phyloP scores from a whole-genome alignment of 2,888 invertebrate species.

The Bombylius discolor region DNA sequence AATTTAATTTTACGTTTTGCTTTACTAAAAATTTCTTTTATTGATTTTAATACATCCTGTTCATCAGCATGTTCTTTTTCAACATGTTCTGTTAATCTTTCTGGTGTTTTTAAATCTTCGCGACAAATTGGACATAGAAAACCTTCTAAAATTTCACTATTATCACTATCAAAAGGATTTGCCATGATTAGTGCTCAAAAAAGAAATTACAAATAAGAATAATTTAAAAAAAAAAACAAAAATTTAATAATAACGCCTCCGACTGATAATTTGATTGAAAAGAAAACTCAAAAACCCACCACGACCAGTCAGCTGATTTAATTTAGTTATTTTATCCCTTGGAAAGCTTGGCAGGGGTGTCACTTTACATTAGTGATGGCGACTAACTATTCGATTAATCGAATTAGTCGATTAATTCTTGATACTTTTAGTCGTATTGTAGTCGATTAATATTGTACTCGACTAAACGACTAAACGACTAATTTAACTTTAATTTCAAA shows the following conservation, averaged over 20 bases:
- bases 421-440: too few species aligned
- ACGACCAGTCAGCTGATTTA: too few species aligned
- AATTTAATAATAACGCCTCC: too few species aligned
- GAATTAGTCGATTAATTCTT: too few species aligned
- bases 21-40: conserved; percentile 75
- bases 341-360: too few species aligned
- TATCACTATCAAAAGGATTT: conserved; percentile 25
- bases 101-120: conserved; percentile 73
- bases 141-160: conserved; percentile 66
- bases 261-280: conserved; percentile 1
- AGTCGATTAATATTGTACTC: too few species aligned
- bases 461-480: too few species aligned
- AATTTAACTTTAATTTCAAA: too few species aligned
- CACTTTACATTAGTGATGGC: too few species aligned
- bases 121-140: conserved; percentile 93
- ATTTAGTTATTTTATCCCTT: too few species aligned
- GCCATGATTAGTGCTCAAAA: conserved; percentile 3
- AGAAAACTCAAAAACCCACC: too few species aligned
- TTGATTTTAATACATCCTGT: conserved; percentile 64
- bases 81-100: conserved; percentile 75
- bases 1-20: conserved; percentile 74
- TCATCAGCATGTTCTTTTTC: conserved; percentile 80
- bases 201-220: neutral
- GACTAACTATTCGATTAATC: too few species aligned
- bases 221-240: neutral